Evolutionary conservation across 2,888 invertebrate genomes (phyloP).

Genomic region (Flexamia atlantica): DNA sequence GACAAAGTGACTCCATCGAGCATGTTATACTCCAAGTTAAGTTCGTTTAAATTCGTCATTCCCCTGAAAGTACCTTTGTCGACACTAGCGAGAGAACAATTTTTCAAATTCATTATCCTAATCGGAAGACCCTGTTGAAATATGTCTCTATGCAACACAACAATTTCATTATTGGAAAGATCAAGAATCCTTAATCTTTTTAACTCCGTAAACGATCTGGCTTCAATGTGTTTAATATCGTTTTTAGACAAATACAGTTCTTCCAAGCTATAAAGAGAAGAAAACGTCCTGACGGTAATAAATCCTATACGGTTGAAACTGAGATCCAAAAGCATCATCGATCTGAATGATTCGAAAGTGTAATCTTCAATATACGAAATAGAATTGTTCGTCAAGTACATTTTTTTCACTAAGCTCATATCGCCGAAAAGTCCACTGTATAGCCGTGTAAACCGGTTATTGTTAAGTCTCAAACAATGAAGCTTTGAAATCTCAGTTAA

Average conservation of each 20-base stretch:
- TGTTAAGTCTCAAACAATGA: slow-evolving; percentile 91
- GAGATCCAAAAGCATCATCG: slow-evolving; percentile 87
- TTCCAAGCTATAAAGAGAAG: slow-evolving; percentile 85
- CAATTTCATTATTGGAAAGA: slow-evolving; percentile 87
- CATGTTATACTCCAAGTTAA: slow-evolving; percentile 86
- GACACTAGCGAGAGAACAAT: slow-evolving; percentile 85
- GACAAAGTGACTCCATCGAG: slow-evolving; percentile 83
- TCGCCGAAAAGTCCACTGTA: slow-evolving; percentile 87
- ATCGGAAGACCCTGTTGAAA: slow-evolving; percentile 87
- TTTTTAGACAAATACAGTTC: slow-evolving; percentile 88
- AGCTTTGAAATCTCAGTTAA: slow-evolving; percentile 86
- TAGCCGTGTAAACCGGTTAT: slow-evolving; percentile 86
- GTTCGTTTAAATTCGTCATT: slow-evolving; percentile 86
- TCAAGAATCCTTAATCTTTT: slow-evolving; percentile 87
- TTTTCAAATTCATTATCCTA: slow-evolving; percentile 84
- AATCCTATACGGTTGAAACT: slow-evolving; percentile 86
- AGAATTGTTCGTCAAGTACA: slow-evolving; percentile 89
- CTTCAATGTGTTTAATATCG: slow-evolving; percentile 82
- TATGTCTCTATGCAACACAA: slow-evolving; percentile 84
- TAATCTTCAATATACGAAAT: slow-evolving; percentile 89
- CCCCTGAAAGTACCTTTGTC: slow-evolving; percentile 85
- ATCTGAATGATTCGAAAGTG: slow-evolving; percentile 86
- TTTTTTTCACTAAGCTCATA: slow-evolving; percentile 85
- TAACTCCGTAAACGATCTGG: slow-evolving; percentile 85
- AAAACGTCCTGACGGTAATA: slow-evolving; percentile 85